Evolutionary conservation across 2,113 vertebrate species (phyloP).

Genomic region (Macroglossus sobrinus): DNA sequence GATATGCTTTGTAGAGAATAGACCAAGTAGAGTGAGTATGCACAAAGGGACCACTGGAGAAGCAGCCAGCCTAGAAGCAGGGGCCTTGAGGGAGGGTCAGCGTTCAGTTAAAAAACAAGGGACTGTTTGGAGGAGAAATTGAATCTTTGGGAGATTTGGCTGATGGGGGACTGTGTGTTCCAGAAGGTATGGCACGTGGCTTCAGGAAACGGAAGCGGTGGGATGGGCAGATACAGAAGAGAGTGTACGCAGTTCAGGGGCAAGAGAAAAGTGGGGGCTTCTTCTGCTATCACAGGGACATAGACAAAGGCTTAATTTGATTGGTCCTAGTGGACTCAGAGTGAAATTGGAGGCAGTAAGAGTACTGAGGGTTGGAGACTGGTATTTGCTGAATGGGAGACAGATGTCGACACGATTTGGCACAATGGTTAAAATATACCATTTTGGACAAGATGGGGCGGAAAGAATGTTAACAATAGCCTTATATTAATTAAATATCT

Average conservation of each 20-base stretch:
- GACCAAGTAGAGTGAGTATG: accelerated
- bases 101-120: background rate
- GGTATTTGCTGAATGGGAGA: background rate
- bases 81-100: background rate
- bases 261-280: background rate
- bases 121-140: background rate
- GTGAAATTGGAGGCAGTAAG: background rate
- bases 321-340: background rate
- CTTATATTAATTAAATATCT: background rate
- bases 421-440: background rate
- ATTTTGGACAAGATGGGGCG: background rate
- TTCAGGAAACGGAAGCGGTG: background rate
- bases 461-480: background rate
- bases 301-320: background rate
- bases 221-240: too few relatives aligned
- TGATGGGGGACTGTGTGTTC: background rate
- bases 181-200: background rate
- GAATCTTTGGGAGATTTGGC: background rate
- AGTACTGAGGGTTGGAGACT: background rate
- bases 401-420: background rate
- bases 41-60: accelerated
- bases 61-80: background rate
- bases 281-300: background rate
- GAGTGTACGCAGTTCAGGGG: accelerated
- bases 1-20: too few relatives aligned